Percentiles rank a stretch among this genome's conserved stretches.
phyloP scores from a whole-genome alignment of 1,140 invertebrate species.

The Magallana angulata region DNA sequence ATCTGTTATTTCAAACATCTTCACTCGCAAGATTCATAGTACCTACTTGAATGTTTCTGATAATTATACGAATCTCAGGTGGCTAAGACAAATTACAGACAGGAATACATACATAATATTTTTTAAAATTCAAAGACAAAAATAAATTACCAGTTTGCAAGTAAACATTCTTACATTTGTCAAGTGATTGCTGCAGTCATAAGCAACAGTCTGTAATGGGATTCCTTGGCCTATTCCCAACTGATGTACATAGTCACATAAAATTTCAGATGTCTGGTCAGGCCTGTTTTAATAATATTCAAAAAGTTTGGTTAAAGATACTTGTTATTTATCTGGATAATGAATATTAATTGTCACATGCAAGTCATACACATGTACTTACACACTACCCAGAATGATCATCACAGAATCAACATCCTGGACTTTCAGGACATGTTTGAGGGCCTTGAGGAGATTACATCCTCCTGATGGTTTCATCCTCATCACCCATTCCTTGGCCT shows the following conservation, averaged over 20 bases:
- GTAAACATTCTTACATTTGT: slow-evolving; percentile 74
- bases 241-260: slow-evolving; percentile 78
- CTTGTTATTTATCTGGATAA: neutral
- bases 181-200: slow-evolving; percentile 78
- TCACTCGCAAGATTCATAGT: no score
- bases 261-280: slow-evolving; percentile 77
- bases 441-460: slow-evolving; percentile 77
- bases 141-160: no score
- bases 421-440: slow-evolving; percentile 77
- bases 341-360: neutral
- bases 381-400: slow-evolving; percentile 78
- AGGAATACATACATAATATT: no score
- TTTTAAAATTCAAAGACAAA: no score
- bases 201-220: slow-evolving; percentile 76
- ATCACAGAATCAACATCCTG: slow-evolving; percentile 75
- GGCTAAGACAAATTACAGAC: no score
- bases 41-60: no score
- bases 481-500: slow-evolving; percentile 76
- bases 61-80: no score
- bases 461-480: slow-evolving; percentile 73
- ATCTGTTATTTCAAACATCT: no score
- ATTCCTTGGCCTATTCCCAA: slow-evolving; percentile 73
- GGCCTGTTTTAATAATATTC: slow-evolving; percentile 66
- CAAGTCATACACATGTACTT: slow-evolving; percentile 60
- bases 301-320: neutral